These are phyloP conservation scores for Gephyroberyx darwinii DNA, from an alignment of 2,797 vertebrate species.

Conservation along the genomic window DNA sequence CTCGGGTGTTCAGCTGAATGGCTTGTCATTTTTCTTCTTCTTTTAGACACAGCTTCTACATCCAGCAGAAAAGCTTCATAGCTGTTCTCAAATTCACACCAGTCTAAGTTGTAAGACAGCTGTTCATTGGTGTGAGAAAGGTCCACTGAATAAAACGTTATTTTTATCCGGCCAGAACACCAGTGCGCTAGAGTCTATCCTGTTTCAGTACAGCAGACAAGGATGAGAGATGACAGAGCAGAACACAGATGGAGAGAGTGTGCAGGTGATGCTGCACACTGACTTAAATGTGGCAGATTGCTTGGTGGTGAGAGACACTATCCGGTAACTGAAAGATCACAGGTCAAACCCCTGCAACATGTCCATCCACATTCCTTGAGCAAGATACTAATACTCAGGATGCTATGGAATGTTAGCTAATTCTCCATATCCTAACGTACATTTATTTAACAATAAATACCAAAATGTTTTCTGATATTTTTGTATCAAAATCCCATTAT, in stretches of 20 bases:
- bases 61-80: conserved; percentile 6
- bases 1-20: conserved; percentile 14
- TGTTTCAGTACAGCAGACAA: background rate
- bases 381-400: background rate
- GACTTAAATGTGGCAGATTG: background rate
- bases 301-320: background rate
- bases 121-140: background rate
- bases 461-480: too few relatives aligned
- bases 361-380: background rate
- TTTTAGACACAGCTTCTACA: conserved; percentile 9
- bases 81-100: conserved; percentile 8
- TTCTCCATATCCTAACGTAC: too few relatives aligned
- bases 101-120: conserved; percentile 1
- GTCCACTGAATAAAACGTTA: background rate
- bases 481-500: too few relatives aligned
- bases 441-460: too few relatives aligned
- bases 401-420: background rate
- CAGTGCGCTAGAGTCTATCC: background rate
- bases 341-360: background rate
- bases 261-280: background rate
- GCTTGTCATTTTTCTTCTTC: background rate
- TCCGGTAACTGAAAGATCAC: background rate
- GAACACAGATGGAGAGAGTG: background rate
- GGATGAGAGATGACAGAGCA: background rate
- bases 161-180: conserved; percentile 9